Evolutionary conservation across 35 echinoderm and acorn worm genomes (phyloP).

Genomic region (Eucidaris tribuloides): DNA sequence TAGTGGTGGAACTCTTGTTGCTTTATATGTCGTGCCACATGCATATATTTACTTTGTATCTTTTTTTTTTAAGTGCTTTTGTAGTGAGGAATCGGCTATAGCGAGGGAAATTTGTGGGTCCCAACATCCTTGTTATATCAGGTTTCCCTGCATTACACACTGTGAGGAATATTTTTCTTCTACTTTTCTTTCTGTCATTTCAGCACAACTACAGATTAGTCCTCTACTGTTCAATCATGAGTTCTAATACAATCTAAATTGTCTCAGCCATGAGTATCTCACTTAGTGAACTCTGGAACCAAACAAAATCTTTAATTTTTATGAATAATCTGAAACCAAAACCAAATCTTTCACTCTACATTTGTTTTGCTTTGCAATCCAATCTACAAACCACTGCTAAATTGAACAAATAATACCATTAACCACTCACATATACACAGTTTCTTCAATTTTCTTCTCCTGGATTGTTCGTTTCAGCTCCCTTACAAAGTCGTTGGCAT

Average conservation of each 20-base stretch:
- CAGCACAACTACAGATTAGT: too few species aligned
- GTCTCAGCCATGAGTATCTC: not conserved
- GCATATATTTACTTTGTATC: too few species aligned
- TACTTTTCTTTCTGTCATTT: too few species aligned
- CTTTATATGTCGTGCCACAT: too few species aligned
- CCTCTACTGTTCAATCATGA: too few species aligned
- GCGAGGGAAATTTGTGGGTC: too few species aligned
- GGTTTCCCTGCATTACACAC: too few species aligned
- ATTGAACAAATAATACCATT: not conserved
- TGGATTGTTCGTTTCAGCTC: slow-evolving; percentile 50
- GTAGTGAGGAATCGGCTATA: too few species aligned
- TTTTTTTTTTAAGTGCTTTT: too few species aligned
- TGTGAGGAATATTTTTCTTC: too few species aligned
- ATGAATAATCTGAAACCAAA: not conserved
- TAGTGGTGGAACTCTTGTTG: too few species aligned
- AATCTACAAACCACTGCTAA: not conserved
- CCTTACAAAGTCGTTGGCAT: slow-evolving; percentile 83
- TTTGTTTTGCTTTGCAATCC: not conserved
- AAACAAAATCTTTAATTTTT: not conserved
- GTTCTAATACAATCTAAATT: not conserved
- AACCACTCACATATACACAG: slow-evolving; percentile 90
- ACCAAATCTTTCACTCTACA: not conserved
- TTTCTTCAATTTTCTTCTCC: slow-evolving; percentile 49
- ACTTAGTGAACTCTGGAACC: not conserved
- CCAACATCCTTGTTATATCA: too few species aligned